Evolutionary conservation across 2,113 vertebrate genomes (phyloP), one percentile per base, ranked within the genome.

Genomic region (Calypte anna): DNA sequence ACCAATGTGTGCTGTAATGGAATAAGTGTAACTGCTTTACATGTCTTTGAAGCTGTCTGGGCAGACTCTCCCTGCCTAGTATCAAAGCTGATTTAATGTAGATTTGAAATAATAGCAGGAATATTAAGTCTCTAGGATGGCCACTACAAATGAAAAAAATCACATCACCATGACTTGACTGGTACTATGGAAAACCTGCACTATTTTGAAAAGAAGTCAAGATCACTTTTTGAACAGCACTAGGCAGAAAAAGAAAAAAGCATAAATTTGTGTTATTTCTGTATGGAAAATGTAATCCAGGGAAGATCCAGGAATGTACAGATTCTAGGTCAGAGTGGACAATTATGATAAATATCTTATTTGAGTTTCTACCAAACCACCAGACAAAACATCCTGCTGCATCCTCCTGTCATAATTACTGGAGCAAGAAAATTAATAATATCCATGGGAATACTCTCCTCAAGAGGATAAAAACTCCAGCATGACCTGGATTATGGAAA

Each of bases 21-120:
- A 95, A 69, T 89, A 79, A 73, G 54, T 43, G 62, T 66, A 84
- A 89, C 58, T 17, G 31, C 92, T 96, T 92, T 67, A 81, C 57
- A 50, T 86, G 57, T 78, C 68, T 78, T 95, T 94, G 79, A 66
- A 89, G 83, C 92, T 84, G 81, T 57, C 89, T 84, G 57, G 24
- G 66, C 57, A 91, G 40, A 69, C 43, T 84, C 48, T 92, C 38
- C 13, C 62, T 89, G 66, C 46, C 58, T 84, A 82, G 66, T 54
- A 91, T 43, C 40, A 61, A 92, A 82, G 62, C 44, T 2, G 2
- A 79, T 79, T 89, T 84, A 84, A 69, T 66, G 57, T 79, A 58
- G 44, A 38, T 79, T 93, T 95, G 46, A 89, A 93, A 87, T 76
- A 46, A 73, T 81, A 79, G 27, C 24, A 82, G 57, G 44, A 84